Evolutionary conservation across 2,113 vertebrate genomes (phyloP).

Genomic region (Hucho hucho): DNA sequence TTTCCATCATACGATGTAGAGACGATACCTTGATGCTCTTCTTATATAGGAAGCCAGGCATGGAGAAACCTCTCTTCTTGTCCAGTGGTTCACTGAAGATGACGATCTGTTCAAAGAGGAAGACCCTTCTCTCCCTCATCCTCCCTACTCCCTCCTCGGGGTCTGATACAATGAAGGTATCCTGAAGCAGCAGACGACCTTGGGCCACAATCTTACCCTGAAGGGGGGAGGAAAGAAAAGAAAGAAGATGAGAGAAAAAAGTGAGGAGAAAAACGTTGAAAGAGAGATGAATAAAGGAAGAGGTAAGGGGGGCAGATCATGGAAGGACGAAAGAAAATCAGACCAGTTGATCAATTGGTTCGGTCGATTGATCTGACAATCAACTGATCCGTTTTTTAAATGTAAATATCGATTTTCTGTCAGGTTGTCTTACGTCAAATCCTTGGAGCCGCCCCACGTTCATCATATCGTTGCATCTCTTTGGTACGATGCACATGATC

Average conservation of each 20-base stretch:
- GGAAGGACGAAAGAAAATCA: constrained; percentile 1
- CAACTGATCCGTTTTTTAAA: background rate
- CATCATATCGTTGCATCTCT: constrained; percentile 99
- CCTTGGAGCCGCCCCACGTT: constrained; percentile 96
- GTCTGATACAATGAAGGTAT: constrained; percentile 93
- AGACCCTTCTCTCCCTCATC: constrained; percentile 93
- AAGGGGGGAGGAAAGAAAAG: background rate
- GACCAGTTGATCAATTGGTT: background rate
- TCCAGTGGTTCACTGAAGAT: constrained; percentile 98
- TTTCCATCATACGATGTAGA: too few species aligned
- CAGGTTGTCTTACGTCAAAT: constrained; percentile 86
- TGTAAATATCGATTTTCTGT: background rate
- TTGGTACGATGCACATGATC: constrained; percentile 96
- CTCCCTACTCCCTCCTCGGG: constrained; percentile 80
- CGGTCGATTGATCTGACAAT: background rate
- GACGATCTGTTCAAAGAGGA: constrained; percentile 97
- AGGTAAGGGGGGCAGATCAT: background rate
- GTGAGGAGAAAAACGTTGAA: background rate
- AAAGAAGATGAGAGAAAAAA: background rate
- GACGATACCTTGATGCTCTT: constrained; percentile 91
- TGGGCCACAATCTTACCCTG: constrained; percentile 98
- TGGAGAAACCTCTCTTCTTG: constrained; percentile 95
- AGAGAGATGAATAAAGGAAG: too few species aligned
- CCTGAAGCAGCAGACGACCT: constrained; percentile 94
- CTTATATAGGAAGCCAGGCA: constrained; percentile 96